Evolutionary conservation across 2,797 vertebrate genomes (phyloP).

Genomic region (Buphagus erythrorhynchus): DNA sequence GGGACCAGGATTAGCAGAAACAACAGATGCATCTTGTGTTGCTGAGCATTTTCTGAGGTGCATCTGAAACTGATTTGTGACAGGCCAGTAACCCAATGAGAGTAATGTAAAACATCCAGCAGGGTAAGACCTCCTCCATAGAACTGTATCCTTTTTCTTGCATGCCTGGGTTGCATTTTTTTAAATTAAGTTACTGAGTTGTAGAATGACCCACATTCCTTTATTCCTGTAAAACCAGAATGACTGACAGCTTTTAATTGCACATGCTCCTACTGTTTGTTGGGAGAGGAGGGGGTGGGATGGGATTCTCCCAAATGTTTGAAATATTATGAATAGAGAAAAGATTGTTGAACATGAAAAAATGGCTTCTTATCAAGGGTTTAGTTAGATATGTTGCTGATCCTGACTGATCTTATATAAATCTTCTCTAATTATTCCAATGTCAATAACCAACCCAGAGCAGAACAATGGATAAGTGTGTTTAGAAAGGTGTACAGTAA

Average conservation of each 20-base stretch:
- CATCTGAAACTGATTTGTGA: constrained; percentile 45
- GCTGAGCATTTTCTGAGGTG: neutral
- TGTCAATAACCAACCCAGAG: constrained; percentile 3
- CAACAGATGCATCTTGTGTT: neutral
- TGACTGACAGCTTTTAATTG: neutral
- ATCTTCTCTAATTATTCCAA: neutral
- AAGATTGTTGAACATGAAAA: neutral
- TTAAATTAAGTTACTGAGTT: constrained; percentile 38
- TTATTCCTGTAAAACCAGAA: neutral
- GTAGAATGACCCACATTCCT: constrained; percentile 9
- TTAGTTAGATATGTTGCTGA: neutral
- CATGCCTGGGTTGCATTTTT: constrained; percentile 36
- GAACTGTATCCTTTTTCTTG: neutral
- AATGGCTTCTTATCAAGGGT: neutral
- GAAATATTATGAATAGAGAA: neutral
- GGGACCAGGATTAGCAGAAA: neutral
- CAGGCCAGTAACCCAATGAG: neutral
- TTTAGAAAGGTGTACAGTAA: constrained; percentile 32
- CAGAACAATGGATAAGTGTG: neutral
- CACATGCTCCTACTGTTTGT: neutral
- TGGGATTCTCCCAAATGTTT: neutral
- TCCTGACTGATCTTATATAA: neutral
- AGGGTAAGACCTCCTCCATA: constrained; percentile 24
- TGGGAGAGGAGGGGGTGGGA: neutral
- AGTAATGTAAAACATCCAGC: constrained; percentile 4